Percentiles rank a stretch among this genome's conserved stretches.
phyloP scores from a whole-genome alignment of 2,113 vertebrate species.

The Tetrax tetrax region DNA sequence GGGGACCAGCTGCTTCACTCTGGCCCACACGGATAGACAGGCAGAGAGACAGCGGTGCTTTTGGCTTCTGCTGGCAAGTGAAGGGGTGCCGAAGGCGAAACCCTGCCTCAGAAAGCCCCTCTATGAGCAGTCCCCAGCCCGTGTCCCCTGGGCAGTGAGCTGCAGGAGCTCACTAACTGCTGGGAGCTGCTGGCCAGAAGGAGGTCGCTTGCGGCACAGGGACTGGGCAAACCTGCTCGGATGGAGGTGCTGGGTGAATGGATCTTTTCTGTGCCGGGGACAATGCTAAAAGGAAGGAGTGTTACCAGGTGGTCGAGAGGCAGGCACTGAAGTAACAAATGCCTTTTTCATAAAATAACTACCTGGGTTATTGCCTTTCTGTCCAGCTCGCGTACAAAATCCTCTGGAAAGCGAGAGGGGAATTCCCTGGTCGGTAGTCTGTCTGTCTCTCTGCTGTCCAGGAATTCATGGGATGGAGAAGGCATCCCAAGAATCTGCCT shows the following conservation, averaged over 20 bases:
- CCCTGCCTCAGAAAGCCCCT: not conserved
- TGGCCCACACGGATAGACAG: not conserved
- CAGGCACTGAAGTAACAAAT: conserved; percentile 28
- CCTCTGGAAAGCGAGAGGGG: conserved; percentile 10
- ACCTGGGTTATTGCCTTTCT: conserved; percentile 12
- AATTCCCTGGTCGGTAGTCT: conserved; percentile 16
- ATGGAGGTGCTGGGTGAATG: not conserved
- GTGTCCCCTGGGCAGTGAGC: not conserved
- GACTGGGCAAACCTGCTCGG: not conserved
- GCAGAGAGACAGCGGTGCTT: not conserved
- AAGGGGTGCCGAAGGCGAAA: rapidly evolving
- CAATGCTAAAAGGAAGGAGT: conserved; percentile 19
- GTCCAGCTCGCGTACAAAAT: not conserved
- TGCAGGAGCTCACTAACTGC: not conserved
- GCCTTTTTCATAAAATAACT: conserved; percentile 43
- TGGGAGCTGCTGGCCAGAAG: not conserved
- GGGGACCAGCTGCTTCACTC: not conserved
- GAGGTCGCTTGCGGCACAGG: not conserved
- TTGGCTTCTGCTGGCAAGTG: not conserved
- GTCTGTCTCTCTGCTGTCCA: conserved; percentile 49
- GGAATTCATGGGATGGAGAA: conserved; percentile 58
- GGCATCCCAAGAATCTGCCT: conserved; percentile 49
- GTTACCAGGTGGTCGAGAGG: conserved; percentile 45
- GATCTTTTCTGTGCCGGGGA: conserved; percentile 33
- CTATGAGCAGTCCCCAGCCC: not conserved